Percentiles rank a stretch among this genome's conserved stretches.
These are phyloP conservation scores for Xenops minutus DNA, from an alignment of 2,797 vertebrate genomes.

Conservation along the genomic window DNA sequence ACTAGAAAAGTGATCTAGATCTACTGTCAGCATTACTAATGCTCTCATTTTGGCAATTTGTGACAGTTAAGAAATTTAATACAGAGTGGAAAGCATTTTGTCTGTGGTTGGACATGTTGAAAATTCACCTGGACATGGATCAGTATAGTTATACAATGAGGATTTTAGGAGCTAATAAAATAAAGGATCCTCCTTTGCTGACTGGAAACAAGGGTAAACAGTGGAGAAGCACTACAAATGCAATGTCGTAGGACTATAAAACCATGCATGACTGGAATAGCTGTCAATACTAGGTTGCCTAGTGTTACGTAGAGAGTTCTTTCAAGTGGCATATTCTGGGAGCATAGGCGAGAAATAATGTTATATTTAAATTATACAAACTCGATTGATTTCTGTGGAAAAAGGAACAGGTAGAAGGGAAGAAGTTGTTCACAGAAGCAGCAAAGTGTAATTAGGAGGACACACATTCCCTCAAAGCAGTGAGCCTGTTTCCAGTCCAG, in stretches of 20 bases:
- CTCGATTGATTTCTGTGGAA: neutral
- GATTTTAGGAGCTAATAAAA: neutral
- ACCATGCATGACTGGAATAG: neutral
- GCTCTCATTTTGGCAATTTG: neutral
- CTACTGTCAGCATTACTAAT: conserved; percentile 1
- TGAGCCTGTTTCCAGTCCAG: neutral
- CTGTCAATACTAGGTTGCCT: neutral
- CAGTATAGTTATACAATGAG: neutral
- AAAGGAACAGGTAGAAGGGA: neutral
- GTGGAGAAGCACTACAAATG: neutral
- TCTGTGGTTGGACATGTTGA: neutral
- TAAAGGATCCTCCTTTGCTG: neutral
- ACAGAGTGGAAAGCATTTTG: neutral
- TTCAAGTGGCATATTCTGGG: neutral
- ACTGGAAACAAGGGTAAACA: neutral
- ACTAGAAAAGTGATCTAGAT: neutral
- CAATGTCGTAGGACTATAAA: neutral
- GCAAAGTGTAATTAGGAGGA: neutral
- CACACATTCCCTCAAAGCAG: neutral
- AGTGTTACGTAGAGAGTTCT: neutral
- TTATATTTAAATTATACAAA: neutral
- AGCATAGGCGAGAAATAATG: neutral
- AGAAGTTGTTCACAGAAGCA: neutral
- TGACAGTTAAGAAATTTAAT: neutral
- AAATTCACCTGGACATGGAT: neutral